phyloP scores from a whole-genome alignment of 30 jellyfish, hydroid and myxozoan species.

The Turritopsis dohrnii region DNA sequence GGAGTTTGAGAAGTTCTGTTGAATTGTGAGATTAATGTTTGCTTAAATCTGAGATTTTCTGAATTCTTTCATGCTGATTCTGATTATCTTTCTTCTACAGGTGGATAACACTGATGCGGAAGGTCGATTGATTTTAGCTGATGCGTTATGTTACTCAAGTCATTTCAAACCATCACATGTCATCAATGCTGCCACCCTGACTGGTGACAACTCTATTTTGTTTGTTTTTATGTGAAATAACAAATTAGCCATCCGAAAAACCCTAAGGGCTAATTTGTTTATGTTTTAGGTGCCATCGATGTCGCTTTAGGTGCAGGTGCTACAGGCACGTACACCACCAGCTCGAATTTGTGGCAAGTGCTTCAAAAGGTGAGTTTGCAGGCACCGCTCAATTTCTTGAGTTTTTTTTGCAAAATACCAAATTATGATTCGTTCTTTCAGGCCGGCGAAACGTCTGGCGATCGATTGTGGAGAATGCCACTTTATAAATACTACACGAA shows the following conservation, averaged over 20 bases:
- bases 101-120: conserved; percentile 99
- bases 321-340: conserved; percentile 66
- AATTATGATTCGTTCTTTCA: not conserved
- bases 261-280: too few relatives aligned
- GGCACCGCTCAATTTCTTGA: too few relatives aligned
- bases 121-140: conserved; percentile 94
- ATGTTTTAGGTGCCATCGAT: conserved; percentile 78
- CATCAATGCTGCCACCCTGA: conserved; percentile 86
- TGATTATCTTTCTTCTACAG: conserved; percentile 30
- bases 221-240: not conserved
- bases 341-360: conserved; percentile 45
- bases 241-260: not conserved
- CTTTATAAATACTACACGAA: conserved; percentile 46
- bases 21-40: too few relatives aligned
- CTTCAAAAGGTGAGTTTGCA: conserved; percentile 46
- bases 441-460: conserved; percentile 88
- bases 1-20: too few relatives aligned
- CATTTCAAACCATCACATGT: conserved; percentile 72
- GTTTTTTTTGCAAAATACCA: not conserved
- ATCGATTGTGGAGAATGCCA: conserved; percentile 98
- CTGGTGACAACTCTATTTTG: conserved; percentile 49
- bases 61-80: not conserved
- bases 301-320: conserved; percentile 97
- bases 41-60: too few relatives aligned
- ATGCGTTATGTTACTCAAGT: conserved; percentile 72